These are phyloP conservation scores for Gavia stellata DNA, from an alignment of 2,113 vertebrate species.

Conservation along the genomic window DNA sequence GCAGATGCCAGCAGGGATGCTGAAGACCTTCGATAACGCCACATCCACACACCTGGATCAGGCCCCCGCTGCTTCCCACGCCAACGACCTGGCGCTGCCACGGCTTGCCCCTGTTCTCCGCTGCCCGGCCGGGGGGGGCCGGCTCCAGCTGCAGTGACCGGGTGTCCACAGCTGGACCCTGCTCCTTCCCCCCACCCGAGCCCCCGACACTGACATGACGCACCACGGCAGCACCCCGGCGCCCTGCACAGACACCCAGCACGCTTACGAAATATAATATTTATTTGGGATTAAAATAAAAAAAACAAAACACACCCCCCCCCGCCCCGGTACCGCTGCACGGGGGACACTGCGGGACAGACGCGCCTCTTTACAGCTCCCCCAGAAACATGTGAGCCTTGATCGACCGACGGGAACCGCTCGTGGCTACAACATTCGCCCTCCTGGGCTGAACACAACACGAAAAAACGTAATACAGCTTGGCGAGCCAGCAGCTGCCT, in stretches of 20 bases:
- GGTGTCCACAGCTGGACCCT: rapidly evolving
- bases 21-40: rapidly evolving
- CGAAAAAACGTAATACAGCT: conserved; percentile 13
- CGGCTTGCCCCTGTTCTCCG: rapidly evolving
- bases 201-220: rapidly evolving
- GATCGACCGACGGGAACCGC: not conserved
- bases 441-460: not conserved
- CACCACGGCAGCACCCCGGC: rapidly evolving
- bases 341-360: conserved; percentile 7
- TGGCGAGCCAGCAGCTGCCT: not conserved
- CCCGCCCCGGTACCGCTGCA: not conserved
- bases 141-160: rapidly evolving
- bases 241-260: not conserved
- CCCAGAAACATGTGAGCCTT: conserved; percentile 3
- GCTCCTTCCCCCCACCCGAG: rapidly evolving
- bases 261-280: conserved; percentile 72
- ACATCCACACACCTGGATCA: rapidly evolving
- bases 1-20: too few species aligned
- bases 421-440: not conserved
- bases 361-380: not conserved
- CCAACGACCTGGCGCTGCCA: rapidly evolving
- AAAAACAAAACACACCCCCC: not conserved
- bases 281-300: conserved; percentile 74
- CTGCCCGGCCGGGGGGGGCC: too few species aligned
- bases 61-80: rapidly evolving